These are phyloP conservation scores for Rhizomys pruinosus DNA, from an alignment of 2,113 vertebrate species.

Conservation along the genomic window DNA sequence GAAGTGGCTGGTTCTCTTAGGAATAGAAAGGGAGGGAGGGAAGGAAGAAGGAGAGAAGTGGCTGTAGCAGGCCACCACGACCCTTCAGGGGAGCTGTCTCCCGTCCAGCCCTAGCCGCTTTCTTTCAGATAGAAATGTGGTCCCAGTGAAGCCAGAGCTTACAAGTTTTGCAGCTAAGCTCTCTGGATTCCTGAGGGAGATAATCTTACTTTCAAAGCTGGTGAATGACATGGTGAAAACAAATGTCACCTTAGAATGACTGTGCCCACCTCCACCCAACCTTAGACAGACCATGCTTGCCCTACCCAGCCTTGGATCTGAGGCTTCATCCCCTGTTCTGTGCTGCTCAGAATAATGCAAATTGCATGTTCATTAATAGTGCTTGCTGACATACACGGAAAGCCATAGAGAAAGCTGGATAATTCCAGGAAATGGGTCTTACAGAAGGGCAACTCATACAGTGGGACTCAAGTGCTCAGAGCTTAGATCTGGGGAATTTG, in stretches of 20 bases:
- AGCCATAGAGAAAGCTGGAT: neutral
- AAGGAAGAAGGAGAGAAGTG: too few relatives aligned
- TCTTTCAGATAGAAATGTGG: too few relatives aligned
- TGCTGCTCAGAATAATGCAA: neutral
- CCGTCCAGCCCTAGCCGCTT: neutral
- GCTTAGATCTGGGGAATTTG: too few relatives aligned
- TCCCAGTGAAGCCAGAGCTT: neutral
- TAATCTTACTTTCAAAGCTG: neutral
- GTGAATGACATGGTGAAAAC: neutral
- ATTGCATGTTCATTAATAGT: neutral
- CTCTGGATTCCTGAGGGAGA: neutral
- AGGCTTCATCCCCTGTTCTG: neutral
- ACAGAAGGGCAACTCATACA: neutral
- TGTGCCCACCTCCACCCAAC: too few relatives aligned
- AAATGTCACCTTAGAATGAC: neutral
- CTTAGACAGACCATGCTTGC: neutral
- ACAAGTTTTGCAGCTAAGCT: neutral
- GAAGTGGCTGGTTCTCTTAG: too few relatives aligned
- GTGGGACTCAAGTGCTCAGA: too few relatives aligned
- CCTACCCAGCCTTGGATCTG: neutral
- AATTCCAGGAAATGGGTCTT: neutral
- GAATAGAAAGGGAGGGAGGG: too few relatives aligned
- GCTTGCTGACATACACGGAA: neutral
- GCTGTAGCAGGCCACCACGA: too few relatives aligned
- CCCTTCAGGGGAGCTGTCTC: too few relatives aligned